Evolutionary conservation across 2,113 vertebrate species (phyloP).

Genomic region (Agelaius tricolor): DNA sequence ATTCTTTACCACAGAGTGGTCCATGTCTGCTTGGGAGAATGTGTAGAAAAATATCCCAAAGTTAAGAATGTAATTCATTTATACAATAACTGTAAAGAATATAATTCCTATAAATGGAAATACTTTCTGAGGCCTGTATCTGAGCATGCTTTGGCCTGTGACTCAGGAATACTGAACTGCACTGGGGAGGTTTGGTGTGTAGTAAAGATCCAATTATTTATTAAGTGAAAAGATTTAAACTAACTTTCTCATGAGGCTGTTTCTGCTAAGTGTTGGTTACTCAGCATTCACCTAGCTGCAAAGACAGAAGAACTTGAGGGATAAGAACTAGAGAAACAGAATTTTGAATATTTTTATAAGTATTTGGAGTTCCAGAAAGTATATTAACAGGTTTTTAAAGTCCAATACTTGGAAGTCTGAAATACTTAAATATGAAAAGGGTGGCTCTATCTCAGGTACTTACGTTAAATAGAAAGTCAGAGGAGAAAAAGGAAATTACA

Average conservation of each 20-base stretch:
- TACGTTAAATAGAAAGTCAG: slow-evolving; percentile 70
- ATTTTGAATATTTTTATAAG: background rate
- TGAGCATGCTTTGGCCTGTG: background rate
- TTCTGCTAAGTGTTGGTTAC: background rate
- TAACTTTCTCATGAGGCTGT: background rate
- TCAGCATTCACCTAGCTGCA: background rate
- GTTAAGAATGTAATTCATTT: background rate
- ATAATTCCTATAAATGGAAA: background rate
- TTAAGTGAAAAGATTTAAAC: background rate
- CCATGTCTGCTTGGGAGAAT: background rate
- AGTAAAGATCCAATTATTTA: background rate
- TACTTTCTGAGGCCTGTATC: background rate
- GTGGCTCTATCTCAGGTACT: slow-evolving; percentile 32
- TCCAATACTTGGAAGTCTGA: background rate
- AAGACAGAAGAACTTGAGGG: background rate
- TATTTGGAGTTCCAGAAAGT: background rate
- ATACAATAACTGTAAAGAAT: background rate
- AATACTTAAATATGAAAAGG: slow-evolving; percentile 23
- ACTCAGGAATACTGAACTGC: background rate
- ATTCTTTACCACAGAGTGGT: background rate
- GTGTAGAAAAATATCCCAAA: background rate
- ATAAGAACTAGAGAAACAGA: background rate
- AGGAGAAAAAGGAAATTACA: slow-evolving; percentile 75
- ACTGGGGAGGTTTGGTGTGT: background rate
- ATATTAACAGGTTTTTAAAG: background rate